Base-by-base conservation (phyloP, 2,888 invertebrate species). In the Sinotaia quadrata region DNA sequence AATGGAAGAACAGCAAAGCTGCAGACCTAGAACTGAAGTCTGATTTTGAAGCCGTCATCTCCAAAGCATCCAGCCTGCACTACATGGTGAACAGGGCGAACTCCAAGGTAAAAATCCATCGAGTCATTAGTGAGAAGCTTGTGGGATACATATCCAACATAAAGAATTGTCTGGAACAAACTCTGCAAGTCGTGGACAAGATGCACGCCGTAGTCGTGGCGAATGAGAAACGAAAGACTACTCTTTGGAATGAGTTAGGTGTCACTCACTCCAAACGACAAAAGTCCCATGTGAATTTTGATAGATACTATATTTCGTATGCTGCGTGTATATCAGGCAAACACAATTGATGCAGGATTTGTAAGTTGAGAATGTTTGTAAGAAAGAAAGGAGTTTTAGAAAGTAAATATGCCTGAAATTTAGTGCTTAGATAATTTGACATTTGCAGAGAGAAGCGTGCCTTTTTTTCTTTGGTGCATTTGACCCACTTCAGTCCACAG, bases 1-100 rank as follows among this genome's bases (percentile, higher is more conserved):
- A 31, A 21, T 52, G 44, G 21, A 36, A 31, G 29, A n/a, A 8
- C 24, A 34, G 65, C 65, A 65, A 54, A 44, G 56, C 54, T 24
- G 24, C 29, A 1, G 65, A 65, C 65, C 41, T 65, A 44, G 65
- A 65, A 21, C 65, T 54, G 44, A 65, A 65, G 37, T 65, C 65
- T 5, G 65, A 65, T 56, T 65, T 65, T 27, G 65, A 65, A 18
- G 65, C 65, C 12, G 37, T 65, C 44, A 65, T 65, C 24, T 24
- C 56, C 33, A 65, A 65, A 44, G 54, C 65, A 7, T 65, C 65
- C 5, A 56, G 65, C 2, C 44, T 65, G 41, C 65, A 65, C 33
- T 54, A 41, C 12, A 56, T 65, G 65, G 24, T 65, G 31, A 36
- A 41, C 47, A 29, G 54, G 37, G 65, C 56, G 12, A 29, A 27